Evolutionary conservation across 2,113 vertebrate species (phyloP), one percentile per base, ranked within the genome.

Genomic region (Gymnocephalus cernua): DNA sequence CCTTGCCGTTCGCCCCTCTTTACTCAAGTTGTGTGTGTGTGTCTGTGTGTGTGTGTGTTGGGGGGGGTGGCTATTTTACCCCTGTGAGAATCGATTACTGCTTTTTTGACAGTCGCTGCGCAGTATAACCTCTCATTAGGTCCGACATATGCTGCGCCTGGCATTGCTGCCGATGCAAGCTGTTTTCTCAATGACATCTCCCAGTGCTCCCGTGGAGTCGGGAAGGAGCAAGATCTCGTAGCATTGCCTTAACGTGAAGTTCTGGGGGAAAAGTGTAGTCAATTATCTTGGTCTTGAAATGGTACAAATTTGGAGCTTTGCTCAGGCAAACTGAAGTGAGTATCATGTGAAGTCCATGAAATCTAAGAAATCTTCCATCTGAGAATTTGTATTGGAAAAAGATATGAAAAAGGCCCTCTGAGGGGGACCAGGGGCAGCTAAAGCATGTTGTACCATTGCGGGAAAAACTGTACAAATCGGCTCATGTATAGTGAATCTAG

Each of bases 71-170:
- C n/a, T 91, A 81, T 91, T 91, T 89, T 91, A 84, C 82, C 87
- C 91, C 88, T 68, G 82, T 32, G 82, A 88, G 84, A 91, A 82
- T 90, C 86, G 77, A 88, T 90, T 88, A 92, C 87, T 85, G 90
- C 86, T 89, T 89, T 88, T 91, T 92, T 93, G 91, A 90, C 83
- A 86, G 85, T 90, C 79, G 65, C 91, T 84, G 82, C 25, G 62
- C 82, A 88, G 85, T 83, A 79, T 85, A 89, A 90, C 89, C 90
- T 89, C 81, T 89, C 87, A 90, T 94, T 90, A 93, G 82, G 85
- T 84, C 64, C 73, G 80, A 85, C 91, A 90, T 92, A 91, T 93
- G 92, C 74, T 73, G 70, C 53, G 69, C 74, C 68, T 87, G 89
- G 85, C 74, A 47, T 72, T 82, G 65, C 83, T 88, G 88, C 80